These are phyloP conservation scores for Leptinotarsa rubiginosa DNA, from an alignment of 2,888 invertebrate genomes.

Conservation along the genomic window DNA sequence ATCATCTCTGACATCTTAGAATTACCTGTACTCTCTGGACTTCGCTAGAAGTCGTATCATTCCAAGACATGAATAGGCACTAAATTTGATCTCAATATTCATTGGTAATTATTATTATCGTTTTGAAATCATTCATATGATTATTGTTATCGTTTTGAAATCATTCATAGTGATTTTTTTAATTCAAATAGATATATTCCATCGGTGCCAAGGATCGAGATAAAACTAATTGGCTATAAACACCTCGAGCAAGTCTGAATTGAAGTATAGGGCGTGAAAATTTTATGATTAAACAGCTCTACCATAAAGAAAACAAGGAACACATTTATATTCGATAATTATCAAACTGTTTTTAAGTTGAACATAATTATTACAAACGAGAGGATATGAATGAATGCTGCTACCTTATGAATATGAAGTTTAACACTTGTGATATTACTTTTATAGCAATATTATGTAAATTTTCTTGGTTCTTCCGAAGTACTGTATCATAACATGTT, in stretches of 20 bases:
- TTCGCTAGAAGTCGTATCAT: too few species aligned
- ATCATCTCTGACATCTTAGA: too few species aligned
- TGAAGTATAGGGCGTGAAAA: not conserved
- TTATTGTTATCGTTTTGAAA: too few species aligned
- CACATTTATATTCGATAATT: not conserved
- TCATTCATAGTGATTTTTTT: not conserved
- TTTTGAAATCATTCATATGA: too few species aligned
- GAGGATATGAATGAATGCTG: constrained; percentile 10
- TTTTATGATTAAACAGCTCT: not conserved
- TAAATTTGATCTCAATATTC: too few species aligned
- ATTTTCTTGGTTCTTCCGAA: constrained; percentile 11
- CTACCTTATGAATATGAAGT: constrained; percentile 11
- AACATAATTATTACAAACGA: constrained; percentile 1
- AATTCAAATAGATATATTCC: not conserved
- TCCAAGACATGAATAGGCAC: too few species aligned
- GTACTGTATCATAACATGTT: constrained; percentile 14
- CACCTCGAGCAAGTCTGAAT: not conserved
- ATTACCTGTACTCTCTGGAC: too few species aligned
- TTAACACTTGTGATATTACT: constrained; percentile 17
- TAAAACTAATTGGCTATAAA: not conserved
- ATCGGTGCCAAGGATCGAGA: not conserved
- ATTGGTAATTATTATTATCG: too few species aligned
- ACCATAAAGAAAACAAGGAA: not conserved
- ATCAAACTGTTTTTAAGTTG: not conserved
- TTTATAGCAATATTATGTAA: constrained; percentile 10